phyloP scores from a whole-genome alignment of 1,140 invertebrate genomes.

The Philopotamus ludificatus region DNA sequence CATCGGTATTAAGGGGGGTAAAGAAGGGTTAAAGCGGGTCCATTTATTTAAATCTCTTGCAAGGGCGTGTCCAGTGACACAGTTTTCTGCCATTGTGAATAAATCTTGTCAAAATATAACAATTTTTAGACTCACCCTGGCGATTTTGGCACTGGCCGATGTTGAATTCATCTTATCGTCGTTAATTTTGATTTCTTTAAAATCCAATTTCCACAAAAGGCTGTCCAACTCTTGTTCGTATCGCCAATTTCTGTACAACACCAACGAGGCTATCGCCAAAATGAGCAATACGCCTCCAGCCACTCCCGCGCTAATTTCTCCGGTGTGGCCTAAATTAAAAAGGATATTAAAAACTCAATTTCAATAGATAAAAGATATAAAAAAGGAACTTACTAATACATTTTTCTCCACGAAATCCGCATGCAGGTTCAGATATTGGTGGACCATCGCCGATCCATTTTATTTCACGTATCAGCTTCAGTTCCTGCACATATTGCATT shows the following conservation, averaged over 20 bases:
- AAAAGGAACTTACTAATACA: constrained; percentile 73
- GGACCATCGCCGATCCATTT: constrained; percentile 74
- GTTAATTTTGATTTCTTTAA: constrained; percentile 71
- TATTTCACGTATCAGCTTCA: constrained; percentile 67
- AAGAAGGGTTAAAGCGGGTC: background rate
- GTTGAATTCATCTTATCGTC: constrained; percentile 44
- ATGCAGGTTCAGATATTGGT: constrained; percentile 89
- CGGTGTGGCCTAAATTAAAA: constrained; percentile 64
- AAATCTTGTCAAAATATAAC: background rate
- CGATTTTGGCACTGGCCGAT: constrained; percentile 51
- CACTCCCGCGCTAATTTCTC: constrained; percentile 77
- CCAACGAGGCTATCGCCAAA: constrained; percentile 65
- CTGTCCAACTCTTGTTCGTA: constrained; percentile 95
- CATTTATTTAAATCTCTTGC: background rate
- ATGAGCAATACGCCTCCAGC: constrained; percentile 72
- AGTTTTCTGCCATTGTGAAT: background rate
- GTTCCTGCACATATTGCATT: constrained; percentile 60
- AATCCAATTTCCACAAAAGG: constrained; percentile 94
- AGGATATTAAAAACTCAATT: constrained; percentile 9
- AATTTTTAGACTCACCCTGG: constrained; percentile 47
- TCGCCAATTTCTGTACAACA: constrained; percentile 85
- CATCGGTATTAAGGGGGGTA: background rate
- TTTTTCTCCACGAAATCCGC: constrained; percentile 89
- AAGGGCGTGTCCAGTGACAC: background rate
- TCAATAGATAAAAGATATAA: background rate